Evolutionary conservation across 2,888 invertebrate genomes (phyloP).

Genomic region (Eucera pruinosa): DNA sequence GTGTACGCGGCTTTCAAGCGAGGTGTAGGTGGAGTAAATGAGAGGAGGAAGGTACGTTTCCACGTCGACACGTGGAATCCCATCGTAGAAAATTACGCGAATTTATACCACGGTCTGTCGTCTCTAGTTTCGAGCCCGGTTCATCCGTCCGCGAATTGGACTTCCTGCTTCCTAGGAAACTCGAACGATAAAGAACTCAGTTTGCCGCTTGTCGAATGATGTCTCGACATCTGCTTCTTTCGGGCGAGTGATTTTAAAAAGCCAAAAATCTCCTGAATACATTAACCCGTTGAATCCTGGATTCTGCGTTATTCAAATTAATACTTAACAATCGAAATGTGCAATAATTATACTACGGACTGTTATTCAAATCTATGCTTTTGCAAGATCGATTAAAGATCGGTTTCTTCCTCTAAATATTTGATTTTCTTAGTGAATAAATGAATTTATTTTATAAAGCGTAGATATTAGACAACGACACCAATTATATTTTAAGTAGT

Average conservation of each 20-base stretch:
- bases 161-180: conserved; percentile 39
- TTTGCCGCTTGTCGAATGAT: conserved; percentile 37
- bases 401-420: too few relatives aligned
- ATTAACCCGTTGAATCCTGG: too few relatives aligned
- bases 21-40: conserved; percentile 25
- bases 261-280: too few relatives aligned
- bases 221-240: neutral
- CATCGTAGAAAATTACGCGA: conserved; percentile 67
- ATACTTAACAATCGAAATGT: too few relatives aligned
- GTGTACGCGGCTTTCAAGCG: conserved; percentile 24
- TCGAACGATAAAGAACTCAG: conserved; percentile 46
- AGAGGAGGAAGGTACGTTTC: conserved; percentile 43
- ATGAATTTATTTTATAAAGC: too few relatives aligned
- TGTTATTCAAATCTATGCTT: too few relatives aligned
- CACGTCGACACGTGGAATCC: conserved; percentile 63
- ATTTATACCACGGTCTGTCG: conserved; percentile 55
- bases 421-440: too few relatives aligned
- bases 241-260: conserved; percentile 1
- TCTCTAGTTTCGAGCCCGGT: conserved; percentile 41
- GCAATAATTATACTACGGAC: too few relatives aligned
- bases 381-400: too few relatives aligned
- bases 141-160: conserved; percentile 62
- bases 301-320: too few relatives aligned
- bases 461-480: too few relatives aligned
- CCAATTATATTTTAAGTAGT: too few relatives aligned